Evolutionary conservation across 2,888 invertebrate genomes (phyloP), one percentile per base, ranked within the genome.

Genomic region (Nowickia ferox): DNA sequence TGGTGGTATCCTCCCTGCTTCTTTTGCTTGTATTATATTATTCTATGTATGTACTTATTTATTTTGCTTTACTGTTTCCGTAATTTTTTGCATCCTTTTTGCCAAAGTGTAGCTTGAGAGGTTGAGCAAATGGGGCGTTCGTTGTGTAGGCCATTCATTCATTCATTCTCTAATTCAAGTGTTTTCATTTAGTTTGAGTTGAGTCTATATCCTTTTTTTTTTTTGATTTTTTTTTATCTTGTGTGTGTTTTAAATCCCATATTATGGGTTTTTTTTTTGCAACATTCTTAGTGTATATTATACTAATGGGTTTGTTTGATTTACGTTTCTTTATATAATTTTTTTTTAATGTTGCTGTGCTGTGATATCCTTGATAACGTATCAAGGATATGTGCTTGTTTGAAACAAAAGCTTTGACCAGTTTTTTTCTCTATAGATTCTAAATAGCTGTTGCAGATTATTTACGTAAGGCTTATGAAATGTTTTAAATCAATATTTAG

Each of bases 301-400:
- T 65, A 63, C 84, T 75, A 78, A 74, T 74, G 53, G 66, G 17
- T 75, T 75, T 74, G 68, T 84, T 78, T 80, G 69, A 80, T 80
- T 84, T 80, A 69, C 19, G 48, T 65, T 77, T 71, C 17, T 40
- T 1, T 17, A 30, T 30, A 17, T 17, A 59, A 59, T 15, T 48
- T 30, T 66, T 55, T 74, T 80, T 84, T 55, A 68, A 63, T 84
- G 72, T 68, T 59, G 30, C 38, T 80, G n/a, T 55, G 15, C 48
- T 74, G 15, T 40, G 19, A 59, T 84, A 69, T 80, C 72, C 68
- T 79, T 79, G 79, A 57, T 80, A 74, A 30, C 22, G 46, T 61
- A 68, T 74, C 78, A 79, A 79, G 66, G 77, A 57, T 68, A 44
- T 2, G 9, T 65, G 22, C 9, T 30, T 65, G 44, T n/a, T 42